phyloP scores from a whole-genome alignment of 1,140 invertebrate species.

The Lamellibrachia luymesi region DNA sequence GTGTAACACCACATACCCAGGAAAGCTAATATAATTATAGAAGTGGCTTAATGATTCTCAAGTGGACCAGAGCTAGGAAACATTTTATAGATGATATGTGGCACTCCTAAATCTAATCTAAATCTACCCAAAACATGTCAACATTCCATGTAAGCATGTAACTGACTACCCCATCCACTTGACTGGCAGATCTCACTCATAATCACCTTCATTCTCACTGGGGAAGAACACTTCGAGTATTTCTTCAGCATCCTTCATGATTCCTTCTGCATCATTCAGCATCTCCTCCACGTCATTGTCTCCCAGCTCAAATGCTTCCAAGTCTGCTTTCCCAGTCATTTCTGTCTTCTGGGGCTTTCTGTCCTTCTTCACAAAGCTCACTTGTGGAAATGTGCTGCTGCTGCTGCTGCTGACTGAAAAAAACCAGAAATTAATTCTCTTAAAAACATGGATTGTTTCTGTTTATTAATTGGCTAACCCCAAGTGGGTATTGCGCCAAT shows the following conservation, averaged over 20 bases:
- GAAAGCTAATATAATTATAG: too few species aligned
- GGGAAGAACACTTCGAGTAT: neutral
- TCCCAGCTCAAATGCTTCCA: neutral
- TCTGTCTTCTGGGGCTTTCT: neutral
- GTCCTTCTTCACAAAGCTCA: neutral
- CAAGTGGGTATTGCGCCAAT: too few species aligned
- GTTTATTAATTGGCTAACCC: too few species aligned
- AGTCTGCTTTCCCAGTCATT: neutral
- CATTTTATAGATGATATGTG: too few species aligned
- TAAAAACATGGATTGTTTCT: too few species aligned
- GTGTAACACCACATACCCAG: too few species aligned
- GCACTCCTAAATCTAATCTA: neutral
- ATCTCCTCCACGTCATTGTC: constrained; percentile 4
- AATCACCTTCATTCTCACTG: neutral
- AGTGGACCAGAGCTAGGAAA: too few species aligned
- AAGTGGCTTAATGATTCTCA: too few species aligned
- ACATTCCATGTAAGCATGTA: neutral
- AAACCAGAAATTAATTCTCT: neutral
- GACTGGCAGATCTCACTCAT: neutral
- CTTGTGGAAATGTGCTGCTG: neutral
- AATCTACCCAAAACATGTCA: neutral
- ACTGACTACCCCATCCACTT: neutral
- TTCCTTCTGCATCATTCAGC: constrained; percentile 2
- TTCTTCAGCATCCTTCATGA: neutral
- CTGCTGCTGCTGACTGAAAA: neutral